A percentile compares a stretch with the other conserved stretches of the same genome.
Conservation (phyloP, 2,113 vertebrate genomes). For the Pungitius pungitius region DNA sequence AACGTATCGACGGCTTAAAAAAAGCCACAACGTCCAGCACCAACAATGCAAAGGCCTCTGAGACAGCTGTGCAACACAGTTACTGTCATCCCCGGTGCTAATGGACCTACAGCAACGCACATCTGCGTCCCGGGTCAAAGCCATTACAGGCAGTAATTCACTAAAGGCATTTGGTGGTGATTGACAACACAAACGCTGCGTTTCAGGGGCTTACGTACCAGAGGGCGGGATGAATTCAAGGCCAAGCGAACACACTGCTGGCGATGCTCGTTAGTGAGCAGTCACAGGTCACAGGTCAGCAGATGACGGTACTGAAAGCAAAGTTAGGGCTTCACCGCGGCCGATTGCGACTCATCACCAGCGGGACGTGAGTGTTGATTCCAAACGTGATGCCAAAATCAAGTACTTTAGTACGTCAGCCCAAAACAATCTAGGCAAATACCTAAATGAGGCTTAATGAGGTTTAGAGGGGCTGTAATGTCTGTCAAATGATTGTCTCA, state of each 20-base stretch:
- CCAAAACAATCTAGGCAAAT: too few species aligned
- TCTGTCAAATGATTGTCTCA: neutral
- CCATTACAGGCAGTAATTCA: conserved; percentile 12
- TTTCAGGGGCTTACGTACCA: conserved; percentile 8
- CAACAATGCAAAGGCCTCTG: neutral
- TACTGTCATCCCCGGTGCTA: neutral
- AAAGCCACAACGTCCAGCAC: neutral
- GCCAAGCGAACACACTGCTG: neutral
- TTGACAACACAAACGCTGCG: conserved; percentile 5
- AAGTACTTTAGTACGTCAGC: neutral
- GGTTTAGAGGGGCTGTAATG: neutral
- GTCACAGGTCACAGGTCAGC: neutral
- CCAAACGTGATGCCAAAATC: neutral
- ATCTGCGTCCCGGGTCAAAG: conserved; percentile 7
- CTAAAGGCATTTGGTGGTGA: conserved; percentile 3
- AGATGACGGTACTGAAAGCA: neutral
- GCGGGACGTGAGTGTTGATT: neutral
- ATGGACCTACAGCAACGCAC: conserved; percentile 12
- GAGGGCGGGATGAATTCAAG: neutral
- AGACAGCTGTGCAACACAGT: neutral
- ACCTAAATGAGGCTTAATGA: too few species aligned
- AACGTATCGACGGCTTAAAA: neutral
- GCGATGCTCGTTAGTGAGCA: neutral
- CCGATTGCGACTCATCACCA: neutral
- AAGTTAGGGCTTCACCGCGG: neutral